Evolutionary conservation across 2,113 vertebrate genomes (phyloP).

Genomic region (Agelaius tricolor): DNA sequence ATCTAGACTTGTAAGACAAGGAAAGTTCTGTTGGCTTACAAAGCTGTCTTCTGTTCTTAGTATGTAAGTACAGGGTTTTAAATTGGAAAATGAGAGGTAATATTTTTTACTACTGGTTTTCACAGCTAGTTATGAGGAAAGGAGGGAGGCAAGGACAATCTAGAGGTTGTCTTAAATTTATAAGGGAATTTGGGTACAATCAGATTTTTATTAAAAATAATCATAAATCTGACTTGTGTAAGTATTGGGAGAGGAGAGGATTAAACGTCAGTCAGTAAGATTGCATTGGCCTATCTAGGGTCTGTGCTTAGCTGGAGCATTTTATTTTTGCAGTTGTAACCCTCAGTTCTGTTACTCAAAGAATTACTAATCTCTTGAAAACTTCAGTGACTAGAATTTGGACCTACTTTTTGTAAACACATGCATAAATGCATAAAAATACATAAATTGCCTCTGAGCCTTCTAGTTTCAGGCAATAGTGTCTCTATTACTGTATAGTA

Average conservation of each 20-base stretch:
- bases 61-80: not conserved
- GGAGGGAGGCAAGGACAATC: not conserved
- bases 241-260: not conserved
- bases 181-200: not conserved
- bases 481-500: not conserved
- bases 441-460: not conserved
- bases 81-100: conserved; percentile 13
- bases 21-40: conserved; percentile 57
- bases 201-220: conserved; percentile 19
- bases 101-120: conserved; percentile 19
- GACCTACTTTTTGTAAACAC: not conserved
- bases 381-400: not conserved
- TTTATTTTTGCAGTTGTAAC: not conserved
- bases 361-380: not conserved
- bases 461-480: not conserved
- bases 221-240: not conserved
- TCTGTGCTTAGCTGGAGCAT: not conserved
- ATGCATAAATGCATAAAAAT: not conserved
- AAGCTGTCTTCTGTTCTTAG: conserved; percentile 49
- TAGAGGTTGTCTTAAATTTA: not conserved
- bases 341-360: not conserved
- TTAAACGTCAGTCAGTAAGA: not conserved
- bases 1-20: conserved; percentile 33
- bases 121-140: not conserved
- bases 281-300: not conserved